Evolutionary conservation across 1,140 invertebrate genomes (phyloP), one percentile per base, ranked within the genome.

Genomic region (Orussus abietinus): DNA sequence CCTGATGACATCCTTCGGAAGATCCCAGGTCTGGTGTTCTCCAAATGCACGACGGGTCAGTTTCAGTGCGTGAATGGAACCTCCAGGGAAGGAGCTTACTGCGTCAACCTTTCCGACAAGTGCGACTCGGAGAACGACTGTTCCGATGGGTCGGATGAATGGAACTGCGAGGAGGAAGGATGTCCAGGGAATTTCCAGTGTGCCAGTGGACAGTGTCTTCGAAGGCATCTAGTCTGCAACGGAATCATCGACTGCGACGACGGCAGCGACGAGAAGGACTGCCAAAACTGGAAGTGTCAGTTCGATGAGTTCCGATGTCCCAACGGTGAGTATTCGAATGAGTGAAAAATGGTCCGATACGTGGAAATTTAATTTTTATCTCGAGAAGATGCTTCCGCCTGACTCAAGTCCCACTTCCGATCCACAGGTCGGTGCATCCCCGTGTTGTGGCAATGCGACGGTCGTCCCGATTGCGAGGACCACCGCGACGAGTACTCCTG

Each of bases 191-290:
- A 81, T 45, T 83, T 82, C 64, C 67, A 79, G 54, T 90, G 86
- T 57, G 59, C 65, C 3, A 84, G 76, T 64, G 84, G 85, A 10
- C 78, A 83, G 52, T 90, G 88, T 55, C 77, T 90, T 11, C 81
- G 77, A 45, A 63, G 80, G 41, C 73, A 82, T 49, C 70, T 85
- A 14, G 82, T 86, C 6, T 92, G 88, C 64, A 85, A 91, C 68
- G 80, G 81, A 19, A 83, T 83, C 33, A 59, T 70, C 0, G 80
- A 85, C 47, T 90, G 86, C 56, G 75, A 76, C 26, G 86, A 88
- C 55, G 76, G 77, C 4, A 83, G 77, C 45, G 86, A 89, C 63
- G 86, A 90, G 74, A 53, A 54, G 4, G 70, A 79, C 49, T 88
- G 85, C 51, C 64, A 69, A 7, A 44, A 62, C 1, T 82, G 80